Evolutionary conservation across 2,888 invertebrate genomes (phyloP).

Genomic region (Neoaliturus tenellus): DNA sequence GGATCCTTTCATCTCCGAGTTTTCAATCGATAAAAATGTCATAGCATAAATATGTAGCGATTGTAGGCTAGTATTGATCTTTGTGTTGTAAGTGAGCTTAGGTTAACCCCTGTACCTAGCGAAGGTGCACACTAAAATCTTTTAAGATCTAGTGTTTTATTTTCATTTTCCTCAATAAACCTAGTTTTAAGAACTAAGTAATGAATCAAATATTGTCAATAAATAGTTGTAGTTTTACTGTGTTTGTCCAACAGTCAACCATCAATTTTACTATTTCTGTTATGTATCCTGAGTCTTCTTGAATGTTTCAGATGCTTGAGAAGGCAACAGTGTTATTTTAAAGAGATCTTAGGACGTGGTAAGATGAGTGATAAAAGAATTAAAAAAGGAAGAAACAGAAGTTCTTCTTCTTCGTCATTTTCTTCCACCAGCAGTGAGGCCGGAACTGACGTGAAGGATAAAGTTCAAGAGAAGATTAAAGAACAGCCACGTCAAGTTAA

Average conservation of each 20-base stretch:
- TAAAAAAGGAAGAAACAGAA: not conserved
- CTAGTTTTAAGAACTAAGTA: too few relatives aligned
- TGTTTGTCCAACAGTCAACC: not conserved
- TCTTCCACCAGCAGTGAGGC: slow-evolving; percentile 20
- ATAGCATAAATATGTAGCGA: too few relatives aligned
- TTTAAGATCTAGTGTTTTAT: too few relatives aligned
- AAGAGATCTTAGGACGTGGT: not conserved
- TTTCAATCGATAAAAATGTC: too few relatives aligned
- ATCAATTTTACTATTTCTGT: not conserved
- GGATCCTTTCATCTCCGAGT: too few relatives aligned
- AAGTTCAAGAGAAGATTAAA: slow-evolving; percentile 20
- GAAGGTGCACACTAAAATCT: too few relatives aligned
- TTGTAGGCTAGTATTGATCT: too few relatives aligned
- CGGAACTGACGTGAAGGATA: slow-evolving; percentile 12
- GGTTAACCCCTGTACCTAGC: too few relatives aligned
- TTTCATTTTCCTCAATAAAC: too few relatives aligned
- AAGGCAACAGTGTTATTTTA: slow-evolving; percentile 2
- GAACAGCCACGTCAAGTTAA: not conserved
- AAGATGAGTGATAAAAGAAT: slow-evolving; percentile 43
- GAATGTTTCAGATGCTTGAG: slow-evolving; percentile 46
- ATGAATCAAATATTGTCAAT: too few relatives aligned
- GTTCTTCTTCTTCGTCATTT: slow-evolving; percentile 17
- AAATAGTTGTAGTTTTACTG: too few relatives aligned
- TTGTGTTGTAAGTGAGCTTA: too few relatives aligned
- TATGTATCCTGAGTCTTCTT: slow-evolving; percentile 27